Conservation (phyloP, 2,113 vertebrate genomes). For the Dolichallabes microphthalmus region DNA sequence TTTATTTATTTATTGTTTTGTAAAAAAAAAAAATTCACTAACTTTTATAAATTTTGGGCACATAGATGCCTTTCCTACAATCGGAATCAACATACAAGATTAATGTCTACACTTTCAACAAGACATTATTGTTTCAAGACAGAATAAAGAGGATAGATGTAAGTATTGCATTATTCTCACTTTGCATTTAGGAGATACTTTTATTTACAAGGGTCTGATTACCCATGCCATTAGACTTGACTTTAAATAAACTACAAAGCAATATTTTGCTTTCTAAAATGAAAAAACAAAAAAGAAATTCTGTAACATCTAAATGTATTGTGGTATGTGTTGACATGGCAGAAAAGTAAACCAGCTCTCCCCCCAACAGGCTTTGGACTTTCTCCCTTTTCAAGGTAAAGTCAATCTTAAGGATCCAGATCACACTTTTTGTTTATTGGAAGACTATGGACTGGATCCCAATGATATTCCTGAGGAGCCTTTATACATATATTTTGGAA, state of each 20-base stretch:
- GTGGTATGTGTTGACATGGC: neutral
- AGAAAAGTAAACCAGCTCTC: neutral
- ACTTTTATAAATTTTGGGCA: neutral
- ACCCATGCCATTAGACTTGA: neutral
- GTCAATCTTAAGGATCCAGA: constrained; percentile 90
- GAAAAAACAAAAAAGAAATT: neutral
- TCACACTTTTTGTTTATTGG: constrained; percentile 87
- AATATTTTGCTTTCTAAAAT: neutral
- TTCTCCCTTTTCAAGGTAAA: constrained; percentile 88
- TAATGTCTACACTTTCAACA: constrained; percentile 92
- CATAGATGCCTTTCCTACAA: constrained; percentile 82
- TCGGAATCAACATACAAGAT: constrained; percentile 88
- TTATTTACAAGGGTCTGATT: neutral
- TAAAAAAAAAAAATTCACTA: constrained; percentile 13
- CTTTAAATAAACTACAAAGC: neutral
- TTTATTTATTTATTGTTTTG: neutral
- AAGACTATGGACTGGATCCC: constrained; percentile 92
- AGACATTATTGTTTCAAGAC: constrained; percentile 85
- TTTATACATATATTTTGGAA: constrained; percentile 86
- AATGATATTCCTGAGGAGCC: constrained; percentile 87
- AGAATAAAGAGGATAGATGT: constrained; percentile 91
- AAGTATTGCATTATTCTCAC: constrained; percentile 63
- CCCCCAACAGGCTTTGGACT: constrained; percentile 81
- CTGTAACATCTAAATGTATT: too few relatives aligned
- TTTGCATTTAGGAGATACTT: neutral